These are phyloP conservation scores for Poecile montanus DNA, from an alignment of 2,797 vertebrate genomes.

Conservation along the genomic window DNA sequence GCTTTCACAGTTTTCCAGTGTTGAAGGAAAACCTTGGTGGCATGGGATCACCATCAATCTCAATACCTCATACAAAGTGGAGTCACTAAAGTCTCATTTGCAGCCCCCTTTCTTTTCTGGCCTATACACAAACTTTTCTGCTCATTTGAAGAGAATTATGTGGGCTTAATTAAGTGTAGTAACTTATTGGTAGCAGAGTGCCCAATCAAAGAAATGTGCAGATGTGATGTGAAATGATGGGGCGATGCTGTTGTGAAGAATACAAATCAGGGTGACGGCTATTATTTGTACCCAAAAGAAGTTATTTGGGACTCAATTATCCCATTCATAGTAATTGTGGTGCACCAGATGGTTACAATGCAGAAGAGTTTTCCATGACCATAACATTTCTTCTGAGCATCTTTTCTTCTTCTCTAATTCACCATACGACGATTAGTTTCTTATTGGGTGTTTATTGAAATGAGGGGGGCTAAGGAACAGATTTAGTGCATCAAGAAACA, in stretches of 20 bases:
- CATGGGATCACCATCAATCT: conserved; percentile 84
- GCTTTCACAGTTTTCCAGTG: conserved; percentile 79
- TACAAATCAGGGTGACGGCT: conserved; percentile 83
- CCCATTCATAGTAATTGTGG: conserved; percentile 76
- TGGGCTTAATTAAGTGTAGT: conserved; percentile 93
- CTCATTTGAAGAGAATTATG: conserved; percentile 84
- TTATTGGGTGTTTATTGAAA: conserved; percentile 84
- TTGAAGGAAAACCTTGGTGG: conserved; percentile 82
- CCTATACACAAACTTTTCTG: conserved; percentile 80
- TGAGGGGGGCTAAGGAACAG: conserved; percentile 78
- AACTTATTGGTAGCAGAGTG: conserved; percentile 86
- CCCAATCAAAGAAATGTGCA: conserved; percentile 84
- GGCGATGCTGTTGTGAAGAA: conserved; percentile 80
- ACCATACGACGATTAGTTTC: conserved; percentile 85
- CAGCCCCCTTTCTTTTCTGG: conserved; percentile 74
- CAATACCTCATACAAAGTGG: conserved; percentile 82
- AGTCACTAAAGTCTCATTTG: conserved; percentile 88
- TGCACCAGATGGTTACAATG: conserved; percentile 91
- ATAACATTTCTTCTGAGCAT: conserved; percentile 77
- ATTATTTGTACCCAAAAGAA: conserved; percentile 84
- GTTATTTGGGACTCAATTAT: conserved; percentile 91
- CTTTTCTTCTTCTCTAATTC: conserved; percentile 88
- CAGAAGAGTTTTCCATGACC: conserved; percentile 82
- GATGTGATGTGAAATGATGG: conserved; percentile 88
- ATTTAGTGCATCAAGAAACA: conserved; percentile 78